A percentile compares a stretch with the other conserved stretches of the same genome.
These are phyloP conservation scores for Lymantria dispar DNA, from an alignment of 2,888 invertebrate species.

Conservation along the genomic window DNA sequence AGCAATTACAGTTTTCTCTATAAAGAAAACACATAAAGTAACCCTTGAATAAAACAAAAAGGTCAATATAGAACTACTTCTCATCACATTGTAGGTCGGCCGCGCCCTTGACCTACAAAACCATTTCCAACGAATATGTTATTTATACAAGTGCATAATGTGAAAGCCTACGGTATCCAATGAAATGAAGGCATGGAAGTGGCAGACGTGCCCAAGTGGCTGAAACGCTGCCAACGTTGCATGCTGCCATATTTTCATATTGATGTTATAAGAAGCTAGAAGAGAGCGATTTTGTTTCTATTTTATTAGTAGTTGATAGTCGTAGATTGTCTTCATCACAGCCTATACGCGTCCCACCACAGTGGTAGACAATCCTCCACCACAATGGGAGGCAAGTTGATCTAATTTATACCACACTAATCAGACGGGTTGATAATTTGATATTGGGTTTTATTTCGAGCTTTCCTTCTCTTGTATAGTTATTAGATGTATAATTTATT, in stretches of 20 bases:
- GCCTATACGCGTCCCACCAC: no score
- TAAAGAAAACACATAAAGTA: no score
- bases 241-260: constrained; percentile 21
- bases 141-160: constrained; percentile 10
- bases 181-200: constrained; percentile 21
- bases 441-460: no score
- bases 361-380: no score
- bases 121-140: constrained; percentile 3
- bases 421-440: no score
- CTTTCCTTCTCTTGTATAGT: no score
- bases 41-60: background rate
- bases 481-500: no score
- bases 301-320: background rate
- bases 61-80: background rate
- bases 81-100: constrained; percentile 4
- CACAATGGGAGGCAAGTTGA: no score
- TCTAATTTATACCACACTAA: no score
- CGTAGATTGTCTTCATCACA: no score
- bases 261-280: constrained; percentile 6
- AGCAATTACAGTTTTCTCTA: no score
- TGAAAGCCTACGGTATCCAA: constrained; percentile 17
- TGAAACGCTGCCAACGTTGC: constrained; percentile 41
- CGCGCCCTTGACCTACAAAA: constrained; percentile 9
- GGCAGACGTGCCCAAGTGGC: constrained; percentile 50
- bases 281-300: constrained; percentile 13